These are phyloP conservation scores for Mareca penelope DNA, from an alignment of 2,797 vertebrate genomes.

Conservation along the genomic window DNA sequence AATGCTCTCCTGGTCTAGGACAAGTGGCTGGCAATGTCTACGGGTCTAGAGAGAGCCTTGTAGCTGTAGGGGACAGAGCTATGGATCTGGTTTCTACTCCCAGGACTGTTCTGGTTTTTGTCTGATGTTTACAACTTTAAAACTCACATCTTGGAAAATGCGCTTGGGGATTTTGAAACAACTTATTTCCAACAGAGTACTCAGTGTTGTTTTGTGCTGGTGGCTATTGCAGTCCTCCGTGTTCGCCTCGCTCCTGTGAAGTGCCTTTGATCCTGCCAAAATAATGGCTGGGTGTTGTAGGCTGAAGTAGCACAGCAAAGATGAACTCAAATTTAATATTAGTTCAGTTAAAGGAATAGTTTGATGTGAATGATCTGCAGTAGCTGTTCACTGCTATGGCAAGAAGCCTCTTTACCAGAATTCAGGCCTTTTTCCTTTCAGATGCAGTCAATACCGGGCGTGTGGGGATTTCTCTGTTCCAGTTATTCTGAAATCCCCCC, in stretches of 20 bases:
- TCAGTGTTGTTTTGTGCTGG: fast-evolving
- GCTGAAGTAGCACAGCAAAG: not conserved
- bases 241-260: not conserved
- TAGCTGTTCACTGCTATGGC: not conserved
- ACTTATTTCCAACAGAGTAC: not conserved
- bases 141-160: not conserved
- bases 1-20: not conserved
- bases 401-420: not conserved
- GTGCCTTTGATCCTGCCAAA: not conserved
- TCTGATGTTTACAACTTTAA: not conserved
- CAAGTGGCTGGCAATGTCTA: not conserved
- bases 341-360: not conserved
- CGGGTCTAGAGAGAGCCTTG: not conserved
- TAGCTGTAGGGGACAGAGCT: not conserved
- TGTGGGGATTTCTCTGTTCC: not conserved
- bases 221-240: not conserved
- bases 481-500: not conserved
- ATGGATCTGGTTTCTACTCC: not conserved
- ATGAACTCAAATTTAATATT: not conserved
- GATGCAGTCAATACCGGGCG: not conserved
- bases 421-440: not conserved
- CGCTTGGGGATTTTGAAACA: not conserved
- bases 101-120: not conserved
- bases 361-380: not conserved
- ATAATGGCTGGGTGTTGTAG: not conserved